Evolutionary conservation across 2,113 vertebrate genomes (phyloP).

Genomic region (Toxotes jaculatrix): DNA sequence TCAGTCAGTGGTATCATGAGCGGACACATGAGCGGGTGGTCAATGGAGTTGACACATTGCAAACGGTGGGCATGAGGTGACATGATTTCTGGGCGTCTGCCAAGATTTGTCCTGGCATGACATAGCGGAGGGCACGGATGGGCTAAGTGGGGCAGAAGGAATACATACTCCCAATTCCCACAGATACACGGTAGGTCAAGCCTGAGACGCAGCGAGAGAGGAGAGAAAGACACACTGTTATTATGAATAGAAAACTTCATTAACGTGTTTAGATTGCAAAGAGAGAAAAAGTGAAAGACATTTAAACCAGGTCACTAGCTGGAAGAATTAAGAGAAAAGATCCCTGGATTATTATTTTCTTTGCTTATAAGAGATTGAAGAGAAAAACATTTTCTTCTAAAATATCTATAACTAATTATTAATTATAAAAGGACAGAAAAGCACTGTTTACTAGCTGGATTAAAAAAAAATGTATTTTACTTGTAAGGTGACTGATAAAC

Average conservation of each 20-base stretch:
- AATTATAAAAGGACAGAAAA: neutral
- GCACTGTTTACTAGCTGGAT: neutral
- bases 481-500: neutral
- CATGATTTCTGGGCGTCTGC: conserved; percentile 70
- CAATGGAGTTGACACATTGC: conserved; percentile 65
- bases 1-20: conserved; percentile 52
- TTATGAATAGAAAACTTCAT: conserved; percentile 40
- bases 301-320: neutral
- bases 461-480: neutral
- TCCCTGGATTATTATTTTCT: no score
- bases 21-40: conserved; percentile 68
- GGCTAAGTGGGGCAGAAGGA: conserved; percentile 79
- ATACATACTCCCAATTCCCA: conserved; percentile 98
- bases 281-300: neutral
- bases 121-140: conserved; percentile 70
- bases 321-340: neutral
- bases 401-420: neutral
- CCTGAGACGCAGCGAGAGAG: conserved; percentile 83
- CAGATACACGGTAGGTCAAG: conserved; percentile 96
- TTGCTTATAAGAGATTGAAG: neutral
- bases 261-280: neutral
- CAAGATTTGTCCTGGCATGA: conserved; percentile 75
- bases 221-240: conserved; percentile 64
- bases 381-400: neutral
- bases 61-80: conserved; percentile 71